Evolutionary conservation across 1,140 invertebrate genomes (phyloP), one percentile per base, ranked within the genome.

Genomic region (Calephelis virginiensis): DNA sequence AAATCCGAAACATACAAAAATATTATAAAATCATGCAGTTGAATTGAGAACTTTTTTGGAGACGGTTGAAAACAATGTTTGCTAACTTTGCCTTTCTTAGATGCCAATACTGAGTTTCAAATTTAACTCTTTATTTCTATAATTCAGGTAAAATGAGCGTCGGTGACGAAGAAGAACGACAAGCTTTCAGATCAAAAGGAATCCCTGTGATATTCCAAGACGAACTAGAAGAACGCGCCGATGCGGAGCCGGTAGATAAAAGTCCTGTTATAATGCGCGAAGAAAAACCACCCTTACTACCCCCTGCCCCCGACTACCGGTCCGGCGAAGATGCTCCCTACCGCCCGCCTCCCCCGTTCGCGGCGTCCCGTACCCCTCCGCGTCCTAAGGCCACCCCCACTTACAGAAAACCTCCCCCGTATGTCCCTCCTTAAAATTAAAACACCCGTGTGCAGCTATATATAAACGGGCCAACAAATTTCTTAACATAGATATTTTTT

Each of bases 161-260:
- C 6, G 93, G 94, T 14, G 93, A 96, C 73, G 96, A 96, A 72
- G 96, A 97, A 76, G 95, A 96, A 75, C 92, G 95, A 59, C 94
- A 95, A 86, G 95, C 93, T 63, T 98, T 97, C 90, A 93, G 97
- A 8, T 97, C 95, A 72, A 98, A 97, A 90, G 97, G 97, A 56
- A 96, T 98, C 75, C 98, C 98, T 0, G 96, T 98, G 7, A 99
- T 99, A 73, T 98, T 99, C 87, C 95, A 96, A 85, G 97, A 99
- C 89, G 98, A 99, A 84, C 91, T 98, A 11, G 97, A 98, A 73
- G 97, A 98, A 78, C 96, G 97, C 80, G 96, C 95, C 1, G 90
- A 91, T 63, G 67, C 85, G 0, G 96, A 96, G 85, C 94, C 96
- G 43, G 95, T 95, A 40, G 97, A 97, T 76, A 98, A 98, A 91